Conservation (phyloP, 2,113 vertebrate genomes). For the Cavia porcellus region DNA sequence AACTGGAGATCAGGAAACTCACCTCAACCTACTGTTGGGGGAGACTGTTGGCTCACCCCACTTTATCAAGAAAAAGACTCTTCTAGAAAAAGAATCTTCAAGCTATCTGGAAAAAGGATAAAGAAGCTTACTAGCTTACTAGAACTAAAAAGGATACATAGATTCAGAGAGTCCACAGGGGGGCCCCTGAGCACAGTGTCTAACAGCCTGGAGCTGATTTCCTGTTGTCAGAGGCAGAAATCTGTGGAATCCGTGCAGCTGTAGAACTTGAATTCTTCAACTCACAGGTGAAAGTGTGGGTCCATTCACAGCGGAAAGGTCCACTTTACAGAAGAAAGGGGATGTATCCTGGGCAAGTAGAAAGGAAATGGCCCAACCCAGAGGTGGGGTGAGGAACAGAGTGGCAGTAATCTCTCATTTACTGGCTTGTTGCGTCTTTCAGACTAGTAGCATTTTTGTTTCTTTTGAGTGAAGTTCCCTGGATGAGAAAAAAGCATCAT, state of each 20-base stretch:
- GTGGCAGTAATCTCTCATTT: neutral
- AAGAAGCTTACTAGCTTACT: neutral
- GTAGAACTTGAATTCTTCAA: neutral
- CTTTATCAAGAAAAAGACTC: neutral
- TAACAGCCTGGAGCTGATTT: neutral
- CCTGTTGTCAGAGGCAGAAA: neutral
- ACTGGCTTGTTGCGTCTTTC: neutral
- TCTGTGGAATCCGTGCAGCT: neutral
- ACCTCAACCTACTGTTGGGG: neutral
- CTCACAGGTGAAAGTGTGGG: neutral
- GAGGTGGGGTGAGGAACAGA: too few relatives aligned
- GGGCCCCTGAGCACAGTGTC: too few relatives aligned
- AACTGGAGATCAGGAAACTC: neutral
- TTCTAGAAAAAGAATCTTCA: neutral
- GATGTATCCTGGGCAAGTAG: neutral
- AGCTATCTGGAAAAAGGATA: neutral
- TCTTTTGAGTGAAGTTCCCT: neutral
- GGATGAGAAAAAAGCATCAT: neutral
- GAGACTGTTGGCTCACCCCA: neutral
- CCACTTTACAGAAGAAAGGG: neutral
- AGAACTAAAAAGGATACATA: neutral
- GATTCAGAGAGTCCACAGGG: neutral
- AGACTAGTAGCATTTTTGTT: neutral
- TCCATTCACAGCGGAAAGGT: neutral
- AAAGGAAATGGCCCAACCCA: neutral